A percentile compares a stretch with the other conserved stretches of the same genome.
These are phyloP conservation scores for Larimichthys polyactis DNA, from an alignment of 2,113 vertebrate genomes.

Conservation along the genomic window DNA sequence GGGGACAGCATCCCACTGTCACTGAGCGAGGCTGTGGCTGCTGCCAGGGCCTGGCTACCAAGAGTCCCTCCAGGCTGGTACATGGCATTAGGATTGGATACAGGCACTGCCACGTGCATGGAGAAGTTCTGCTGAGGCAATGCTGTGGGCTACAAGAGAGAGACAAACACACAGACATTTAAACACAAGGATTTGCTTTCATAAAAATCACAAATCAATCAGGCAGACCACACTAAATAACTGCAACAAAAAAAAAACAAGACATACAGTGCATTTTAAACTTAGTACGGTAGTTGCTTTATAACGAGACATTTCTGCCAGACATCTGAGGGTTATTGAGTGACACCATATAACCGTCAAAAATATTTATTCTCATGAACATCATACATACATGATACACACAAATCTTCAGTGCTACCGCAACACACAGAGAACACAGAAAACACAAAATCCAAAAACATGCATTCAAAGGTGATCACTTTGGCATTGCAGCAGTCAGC, in stretches of 20 bases:
- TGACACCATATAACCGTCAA: conserved; percentile 23
- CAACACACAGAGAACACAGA: conserved; percentile 51
- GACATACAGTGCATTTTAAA: conserved; percentile 13
- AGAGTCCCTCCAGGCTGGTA: conserved; percentile 94
- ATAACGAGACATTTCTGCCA: conserved; percentile 15
- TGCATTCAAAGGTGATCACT: conserved; percentile 77
- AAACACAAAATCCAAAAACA: conserved; percentile 58
- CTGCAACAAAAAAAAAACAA: background rate
- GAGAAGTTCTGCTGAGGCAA: conserved; percentile 97
- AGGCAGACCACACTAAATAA: background rate
- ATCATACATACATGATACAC: conserved; percentile 38
- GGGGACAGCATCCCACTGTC: conserved; percentile 95
- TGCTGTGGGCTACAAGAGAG: conserved; percentile 87
- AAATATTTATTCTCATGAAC: conserved; percentile 26
- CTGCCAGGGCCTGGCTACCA: conserved; percentile 89
- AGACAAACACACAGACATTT: conserved; percentile 72
- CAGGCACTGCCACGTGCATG: conserved; percentile 98
- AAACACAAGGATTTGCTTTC: conserved; percentile 53
- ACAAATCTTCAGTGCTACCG: conserved; percentile 37
- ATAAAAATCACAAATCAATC: conserved; percentile 32
- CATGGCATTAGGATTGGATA: conserved; percentile 93
- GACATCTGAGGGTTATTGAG: background rate
- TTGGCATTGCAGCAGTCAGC: conserved; percentile 81
- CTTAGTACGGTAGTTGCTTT: background rate
- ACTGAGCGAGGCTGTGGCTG: conserved; percentile 88